Evolutionary conservation across 2,113 vertebrate genomes (phyloP).

Genomic region (Fukomys damarensis): DNA sequence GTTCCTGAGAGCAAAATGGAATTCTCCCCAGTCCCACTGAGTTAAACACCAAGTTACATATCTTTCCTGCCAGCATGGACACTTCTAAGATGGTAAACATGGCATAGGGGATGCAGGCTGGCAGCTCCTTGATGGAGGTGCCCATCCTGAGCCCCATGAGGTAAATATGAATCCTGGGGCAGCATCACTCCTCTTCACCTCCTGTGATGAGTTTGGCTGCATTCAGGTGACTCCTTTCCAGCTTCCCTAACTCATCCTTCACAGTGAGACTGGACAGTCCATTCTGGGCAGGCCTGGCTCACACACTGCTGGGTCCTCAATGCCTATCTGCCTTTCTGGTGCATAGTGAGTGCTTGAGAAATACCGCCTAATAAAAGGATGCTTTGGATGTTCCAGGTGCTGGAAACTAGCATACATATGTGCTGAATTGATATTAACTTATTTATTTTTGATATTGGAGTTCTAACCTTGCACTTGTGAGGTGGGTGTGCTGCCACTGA

Average conservation of each 20-base stretch:
- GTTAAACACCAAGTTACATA: background rate
- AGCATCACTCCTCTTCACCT: background rate
- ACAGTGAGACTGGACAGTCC: background rate
- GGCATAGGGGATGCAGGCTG: background rate
- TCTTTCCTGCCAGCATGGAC: constrained; percentile 20
- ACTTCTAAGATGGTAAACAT: constrained; percentile 33
- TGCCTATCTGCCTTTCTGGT: background rate
- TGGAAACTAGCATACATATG: background rate
- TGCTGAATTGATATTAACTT: background rate
- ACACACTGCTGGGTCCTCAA: too few species aligned
- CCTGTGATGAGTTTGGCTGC: background rate
- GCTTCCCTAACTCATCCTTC: background rate
- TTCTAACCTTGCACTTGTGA: too few species aligned
- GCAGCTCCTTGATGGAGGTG: background rate
- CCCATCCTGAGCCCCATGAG: background rate
- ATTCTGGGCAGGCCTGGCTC: background rate
- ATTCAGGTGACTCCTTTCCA: background rate
- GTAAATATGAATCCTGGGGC: background rate
- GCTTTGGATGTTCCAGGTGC: background rate
- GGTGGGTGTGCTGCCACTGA: too few species aligned
- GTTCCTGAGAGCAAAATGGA: constrained; percentile 23
- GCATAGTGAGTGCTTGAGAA: background rate
- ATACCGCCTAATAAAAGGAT: background rate
- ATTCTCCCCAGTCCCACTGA: constrained; percentile 60
- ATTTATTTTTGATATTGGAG: too few species aligned